Conservation (phyloP, 2,888 invertebrate species). For the Ochropleura leucogaster region DNA sequence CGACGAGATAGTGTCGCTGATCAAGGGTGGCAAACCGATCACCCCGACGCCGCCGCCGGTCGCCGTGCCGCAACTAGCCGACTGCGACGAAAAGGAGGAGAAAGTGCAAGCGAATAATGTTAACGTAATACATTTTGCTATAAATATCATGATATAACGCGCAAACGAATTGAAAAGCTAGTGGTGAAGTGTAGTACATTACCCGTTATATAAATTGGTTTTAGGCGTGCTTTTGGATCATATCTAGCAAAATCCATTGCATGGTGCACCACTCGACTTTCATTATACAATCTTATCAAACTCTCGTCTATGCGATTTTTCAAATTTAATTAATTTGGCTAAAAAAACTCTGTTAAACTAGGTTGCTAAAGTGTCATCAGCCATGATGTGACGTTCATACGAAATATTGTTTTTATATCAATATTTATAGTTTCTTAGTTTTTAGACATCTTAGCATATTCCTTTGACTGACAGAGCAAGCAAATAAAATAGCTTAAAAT, state of each 20-base stretch:
- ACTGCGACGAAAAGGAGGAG: conserved; percentile 87
- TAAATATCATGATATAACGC: conserved; percentile 8
- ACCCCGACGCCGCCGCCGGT: conserved; percentile 92
- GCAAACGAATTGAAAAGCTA: not conserved
- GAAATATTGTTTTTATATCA: not conserved
- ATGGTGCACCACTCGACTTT: not conserved
- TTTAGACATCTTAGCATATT: not conserved
- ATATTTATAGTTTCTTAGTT: not conserved
- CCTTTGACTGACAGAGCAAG: not conserved
- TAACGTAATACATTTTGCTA: conserved; percentile 75
- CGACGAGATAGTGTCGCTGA: conserved; percentile 98
- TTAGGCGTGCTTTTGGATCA: not conserved
- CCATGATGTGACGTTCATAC: not conserved
- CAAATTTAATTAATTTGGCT: too few species aligned
- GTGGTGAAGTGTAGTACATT: not conserved
- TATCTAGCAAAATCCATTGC: not conserved
- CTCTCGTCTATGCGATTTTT: not conserved
- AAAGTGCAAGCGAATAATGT: conserved; percentile 83
- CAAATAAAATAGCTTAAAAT: conserved; percentile 7
- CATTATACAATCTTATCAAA: not conserved
- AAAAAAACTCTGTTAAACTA: not conserved
- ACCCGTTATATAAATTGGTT: not conserved
- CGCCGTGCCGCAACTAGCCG: conserved; percentile 89
- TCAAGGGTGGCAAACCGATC: conserved; percentile 97
- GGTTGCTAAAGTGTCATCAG: not conserved